Base-by-base conservation (phyloP, 2,113 vertebrate species). In the Osmerus eperlanus region DNA sequence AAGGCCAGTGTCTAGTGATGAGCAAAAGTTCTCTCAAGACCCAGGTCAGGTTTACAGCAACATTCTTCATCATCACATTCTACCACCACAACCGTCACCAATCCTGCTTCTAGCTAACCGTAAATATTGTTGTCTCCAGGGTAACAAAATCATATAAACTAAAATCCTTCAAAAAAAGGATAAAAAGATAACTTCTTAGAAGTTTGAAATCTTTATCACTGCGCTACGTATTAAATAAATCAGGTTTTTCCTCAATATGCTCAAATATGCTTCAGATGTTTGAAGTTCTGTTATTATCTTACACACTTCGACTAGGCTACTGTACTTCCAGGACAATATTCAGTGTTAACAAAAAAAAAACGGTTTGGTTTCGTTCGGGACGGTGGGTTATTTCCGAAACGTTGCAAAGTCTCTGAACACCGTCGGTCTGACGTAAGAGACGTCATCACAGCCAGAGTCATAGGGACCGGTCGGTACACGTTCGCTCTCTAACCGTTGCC, bases 161-260 rank as follows among this genome's bases (percentile, higher is more conserved):
- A 86, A 90, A 88, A 91, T 88, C 89, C 91, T 92, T 41, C 86
- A 91, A 90, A 84, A 89, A 84, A 88, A 87, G 85, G 65, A 86
- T 87, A 73, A 76, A 85, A 89, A 83, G 76, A 56, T 82, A 90
- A 92, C 92, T 92, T 93, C 91, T 88, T 76, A 90, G 92, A 92
- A 93, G 89, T 92, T 85, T 85, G 78, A 72, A 88, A 86, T 85
- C 73, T 47, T 47, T 82, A 82, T 84, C 83, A 84, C 80, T 82
- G 86, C 71, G 54, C 85, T 81, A 80, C 85, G 89, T 80, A 76
- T 81, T 70, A 87, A 77, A 64, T 76, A 41, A 86, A 82, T 56
- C 68, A 56, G 63, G 28, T 36, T 68, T 58, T 71, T 59, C 18
- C 68, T 25, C 41, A n/a, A n/a, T n/a, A n/a, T n/a, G n/a, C 60